Evolutionary conservation across 2,888 invertebrate genomes (phyloP).

Genomic region (Machimus rusticus): DNA sequence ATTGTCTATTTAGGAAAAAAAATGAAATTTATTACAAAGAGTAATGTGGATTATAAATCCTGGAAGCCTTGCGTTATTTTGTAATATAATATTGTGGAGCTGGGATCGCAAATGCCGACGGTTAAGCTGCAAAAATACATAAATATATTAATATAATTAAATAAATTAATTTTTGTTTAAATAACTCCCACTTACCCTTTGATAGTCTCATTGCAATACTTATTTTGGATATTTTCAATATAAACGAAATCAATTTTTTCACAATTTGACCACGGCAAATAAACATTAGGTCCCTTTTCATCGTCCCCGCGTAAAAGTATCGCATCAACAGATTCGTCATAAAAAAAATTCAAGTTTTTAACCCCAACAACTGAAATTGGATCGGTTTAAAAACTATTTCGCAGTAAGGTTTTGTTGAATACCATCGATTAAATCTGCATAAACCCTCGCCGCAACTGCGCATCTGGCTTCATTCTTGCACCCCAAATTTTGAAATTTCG

Average conservation of each 20-base stretch:
- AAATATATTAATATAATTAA: background rate
- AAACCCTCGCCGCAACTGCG: conserved; percentile 65
- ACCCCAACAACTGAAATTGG: conserved; percentile 8
- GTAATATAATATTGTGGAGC: conserved; percentile 64
- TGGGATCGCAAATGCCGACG: conserved; percentile 62
- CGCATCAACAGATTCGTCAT: conserved; percentile 49
- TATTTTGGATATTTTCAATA: conserved; percentile 51
- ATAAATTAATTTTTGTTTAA: background rate
- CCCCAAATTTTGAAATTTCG: conserved; percentile 62
- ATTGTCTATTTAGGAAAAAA: too few relatives aligned
- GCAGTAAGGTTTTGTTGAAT: conserved; percentile 42
- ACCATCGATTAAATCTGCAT: conserved; percentile 68
- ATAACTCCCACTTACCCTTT: background rate
- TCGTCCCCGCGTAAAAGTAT: conserved; percentile 52
- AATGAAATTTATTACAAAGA: background rate
- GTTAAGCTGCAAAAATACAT: conserved; percentile 48
- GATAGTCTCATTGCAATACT: conserved; percentile 38
- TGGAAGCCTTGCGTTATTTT: conserved; percentile 58
- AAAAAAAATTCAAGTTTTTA: conserved; percentile 49
- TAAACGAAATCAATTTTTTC: conserved; percentile 51
- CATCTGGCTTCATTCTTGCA: conserved; percentile 63
- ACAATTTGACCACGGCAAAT: conserved; percentile 51
- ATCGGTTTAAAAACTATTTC: background rate
- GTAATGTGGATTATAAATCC: conserved; percentile 45
- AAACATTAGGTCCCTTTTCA: conserved; percentile 42